Evolutionary conservation across 2,888 invertebrate species (phyloP).

Genomic region (Ernsta delagoae): DNA sequence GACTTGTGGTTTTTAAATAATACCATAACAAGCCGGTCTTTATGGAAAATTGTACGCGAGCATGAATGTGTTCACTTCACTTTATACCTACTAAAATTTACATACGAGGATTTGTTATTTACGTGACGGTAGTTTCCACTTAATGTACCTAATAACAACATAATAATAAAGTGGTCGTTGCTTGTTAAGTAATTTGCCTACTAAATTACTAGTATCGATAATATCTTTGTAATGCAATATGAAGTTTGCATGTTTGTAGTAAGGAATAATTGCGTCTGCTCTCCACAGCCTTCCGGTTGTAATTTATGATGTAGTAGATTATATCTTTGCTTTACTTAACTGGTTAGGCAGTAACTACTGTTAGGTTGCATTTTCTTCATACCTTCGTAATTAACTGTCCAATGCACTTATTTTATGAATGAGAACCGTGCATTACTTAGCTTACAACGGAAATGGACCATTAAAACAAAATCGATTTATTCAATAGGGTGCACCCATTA

Average conservation of each 20-base stretch:
- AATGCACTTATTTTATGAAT: no score
- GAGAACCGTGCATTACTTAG: no score
- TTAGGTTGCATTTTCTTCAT: no score
- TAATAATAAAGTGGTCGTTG: background rate
- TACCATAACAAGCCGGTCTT: background rate
- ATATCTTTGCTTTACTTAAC: no score
- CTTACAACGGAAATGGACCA: no score
- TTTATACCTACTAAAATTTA: background rate
- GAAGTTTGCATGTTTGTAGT: conserved; percentile 5
- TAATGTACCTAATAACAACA: background rate
- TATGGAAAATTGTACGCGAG: background rate
- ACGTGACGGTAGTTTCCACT: background rate
- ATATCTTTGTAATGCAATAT: background rate
- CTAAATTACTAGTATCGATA: background rate
- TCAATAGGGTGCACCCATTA: no score
- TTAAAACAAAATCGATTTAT: no score
- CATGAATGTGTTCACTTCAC: background rate
- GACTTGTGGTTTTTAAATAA: conserved; percentile 7
- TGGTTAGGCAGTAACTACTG: no score
- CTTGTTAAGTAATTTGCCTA: conserved; percentile 1
- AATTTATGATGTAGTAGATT: background rate
- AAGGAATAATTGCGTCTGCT: background rate
- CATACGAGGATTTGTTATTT: background rate
- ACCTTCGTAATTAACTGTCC: no score
- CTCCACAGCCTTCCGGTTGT: background rate